phyloP scores from a whole-genome alignment of 2,113 vertebrate species.

The Burhinus bistriatus region DNA sequence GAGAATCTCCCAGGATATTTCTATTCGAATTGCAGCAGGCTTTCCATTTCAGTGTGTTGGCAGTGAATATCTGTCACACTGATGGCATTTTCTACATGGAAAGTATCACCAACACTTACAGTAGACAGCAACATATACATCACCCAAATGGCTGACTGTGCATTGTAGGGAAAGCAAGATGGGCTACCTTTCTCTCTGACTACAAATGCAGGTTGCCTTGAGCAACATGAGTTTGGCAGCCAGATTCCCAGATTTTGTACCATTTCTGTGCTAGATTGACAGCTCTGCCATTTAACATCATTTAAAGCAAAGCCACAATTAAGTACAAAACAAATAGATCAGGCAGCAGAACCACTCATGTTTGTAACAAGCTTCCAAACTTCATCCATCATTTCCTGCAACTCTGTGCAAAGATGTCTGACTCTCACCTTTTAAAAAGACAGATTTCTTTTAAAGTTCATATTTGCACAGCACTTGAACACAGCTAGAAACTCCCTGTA shows the following conservation, averaged over 20 bases:
- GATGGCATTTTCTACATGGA: conserved; percentile 22
- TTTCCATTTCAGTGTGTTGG: conserved; percentile 16
- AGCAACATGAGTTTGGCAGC: not conserved
- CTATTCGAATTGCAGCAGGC: not conserved
- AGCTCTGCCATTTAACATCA: conserved; percentile 3
- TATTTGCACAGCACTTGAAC: not conserved
- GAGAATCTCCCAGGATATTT: conserved; percentile 13
- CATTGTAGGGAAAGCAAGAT: not conserved
- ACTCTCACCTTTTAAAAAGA: not conserved
- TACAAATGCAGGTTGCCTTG: not conserved
- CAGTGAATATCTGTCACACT: conserved; percentile 1
- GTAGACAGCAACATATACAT: not conserved
- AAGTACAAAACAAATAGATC: conserved; percentile 16
- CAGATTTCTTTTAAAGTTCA: not conserved
- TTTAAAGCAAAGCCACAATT: conserved; percentile 15
- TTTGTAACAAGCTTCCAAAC: not conserved
- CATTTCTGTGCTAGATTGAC: not conserved
- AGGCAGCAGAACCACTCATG: not conserved
- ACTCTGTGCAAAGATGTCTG: not conserved
- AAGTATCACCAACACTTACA: not conserved
- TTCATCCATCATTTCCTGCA: not conserved
- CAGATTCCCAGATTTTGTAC: not conserved
- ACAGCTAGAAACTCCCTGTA: not conserved
- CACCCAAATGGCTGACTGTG: not conserved
- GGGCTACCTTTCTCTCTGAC: not conserved